These are phyloP conservation scores for Ceyx melanurus DNA, from an alignment of 2,113 vertebrate species.

Conservation along the genomic window DNA sequence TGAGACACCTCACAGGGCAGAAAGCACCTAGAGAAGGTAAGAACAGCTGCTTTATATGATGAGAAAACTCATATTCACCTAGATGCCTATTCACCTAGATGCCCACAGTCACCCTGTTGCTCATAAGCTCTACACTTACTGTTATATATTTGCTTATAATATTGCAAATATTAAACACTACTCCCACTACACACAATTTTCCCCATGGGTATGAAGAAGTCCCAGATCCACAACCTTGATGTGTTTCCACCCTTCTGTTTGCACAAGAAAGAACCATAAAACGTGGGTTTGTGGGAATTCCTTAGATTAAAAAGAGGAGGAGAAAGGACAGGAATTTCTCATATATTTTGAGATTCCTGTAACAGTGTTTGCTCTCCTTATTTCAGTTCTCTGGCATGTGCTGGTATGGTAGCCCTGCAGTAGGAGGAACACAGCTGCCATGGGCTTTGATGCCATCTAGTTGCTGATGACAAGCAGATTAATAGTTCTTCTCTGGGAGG, in stretches of 20 bases:
- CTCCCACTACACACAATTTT: not conserved
- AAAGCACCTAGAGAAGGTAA: accelerated
- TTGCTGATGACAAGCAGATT: not conserved
- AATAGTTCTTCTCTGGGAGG: not conserved
- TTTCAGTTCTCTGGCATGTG: not conserved
- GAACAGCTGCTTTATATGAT: not conserved
- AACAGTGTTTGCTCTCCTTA: accelerated
- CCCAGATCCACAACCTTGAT: not conserved
- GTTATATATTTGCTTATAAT: not conserved
- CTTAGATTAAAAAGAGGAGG: not conserved
- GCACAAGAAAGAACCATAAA: not conserved
- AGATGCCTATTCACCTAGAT: too few species aligned
- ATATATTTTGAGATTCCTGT: not conserved
- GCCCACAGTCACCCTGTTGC: too few species aligned
- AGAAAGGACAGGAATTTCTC: not conserved
- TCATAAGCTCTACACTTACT: not conserved
- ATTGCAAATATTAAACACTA: not conserved
- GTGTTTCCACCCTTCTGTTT: not conserved
- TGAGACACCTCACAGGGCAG: not conserved
- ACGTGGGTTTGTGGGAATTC: not conserved
- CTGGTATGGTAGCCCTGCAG: accelerated
- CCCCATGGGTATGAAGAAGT: not conserved
- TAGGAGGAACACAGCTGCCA: accelerated
- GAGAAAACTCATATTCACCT: not conserved
- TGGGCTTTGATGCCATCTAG: not conserved